Evolutionary conservation across 1,140 invertebrate species (phyloP), one percentile per base, ranked within the genome.

Genomic region (Lerema accius): DNA sequence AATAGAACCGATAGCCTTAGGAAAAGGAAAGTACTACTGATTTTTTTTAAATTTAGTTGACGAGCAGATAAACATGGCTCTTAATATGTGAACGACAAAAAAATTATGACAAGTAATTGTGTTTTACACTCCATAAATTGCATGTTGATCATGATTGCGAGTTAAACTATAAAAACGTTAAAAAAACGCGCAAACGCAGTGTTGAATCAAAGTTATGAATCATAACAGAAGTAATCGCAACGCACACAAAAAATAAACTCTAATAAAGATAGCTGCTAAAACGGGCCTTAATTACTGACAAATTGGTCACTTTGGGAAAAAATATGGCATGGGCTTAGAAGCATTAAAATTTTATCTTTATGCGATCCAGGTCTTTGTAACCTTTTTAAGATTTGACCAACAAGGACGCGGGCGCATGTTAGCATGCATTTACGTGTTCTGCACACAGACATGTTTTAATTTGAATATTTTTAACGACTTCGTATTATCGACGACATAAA

Each of bases 251-350:
- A 75, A 69, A 75, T 74, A 76, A 78, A 69, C 60, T 69, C 46
- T 50, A 79, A 77, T 84, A 76, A 79, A 80, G 74, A 80, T 80
- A 75, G 79, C 51, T 32, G 16, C 50, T 11, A 60, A 67, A 69
- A 65, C 59, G 60, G 48, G 68, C 65, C 62, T 67, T 80, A 79
- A 83, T 82, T 78, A 78, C 63, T 80, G 80, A 83, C 76, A 78
- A 80, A 80, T 81, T 76, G 71, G 63, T 64, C 55, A 56, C 62
- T 60, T 65, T 40, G 60, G 19, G 49, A 67, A 65, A 78, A 74
- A 63, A 65, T 70, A 73, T 69, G 55, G 69, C 53, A 60, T 53
- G 50, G 49, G 50, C 39, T 66, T 69, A 63, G 65, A 68, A 40
- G 45, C 69, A 76, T 73, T 70, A 65, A 71, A 49, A 32, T 49